Conservation (phyloP, 2,888 invertebrate genomes). For the Drosophila anceps region DNA sequence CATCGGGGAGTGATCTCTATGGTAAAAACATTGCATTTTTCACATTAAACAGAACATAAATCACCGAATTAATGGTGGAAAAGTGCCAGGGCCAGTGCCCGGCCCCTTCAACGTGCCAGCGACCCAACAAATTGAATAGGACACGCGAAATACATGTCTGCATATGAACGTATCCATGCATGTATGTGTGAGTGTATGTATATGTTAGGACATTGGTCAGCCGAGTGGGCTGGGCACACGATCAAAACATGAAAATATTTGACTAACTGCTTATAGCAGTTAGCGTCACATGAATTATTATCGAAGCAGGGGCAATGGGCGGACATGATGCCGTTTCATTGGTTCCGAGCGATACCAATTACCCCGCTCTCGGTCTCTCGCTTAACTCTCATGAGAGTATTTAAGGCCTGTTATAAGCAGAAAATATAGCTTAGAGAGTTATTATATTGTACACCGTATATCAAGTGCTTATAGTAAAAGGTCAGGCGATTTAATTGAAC, state of each 20-base stretch:
- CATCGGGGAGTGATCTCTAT: conserved; percentile 82
- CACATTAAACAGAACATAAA: conserved; percentile 84
- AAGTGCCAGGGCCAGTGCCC: conserved; percentile 30
- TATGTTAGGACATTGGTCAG: conserved; percentile 43
- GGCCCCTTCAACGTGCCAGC: conserved; percentile 37
- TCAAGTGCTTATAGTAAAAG: neutral
- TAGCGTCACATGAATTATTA: conserved; percentile 71
- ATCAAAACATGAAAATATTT: conserved; percentile 84
- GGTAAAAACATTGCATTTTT: conserved; percentile 83
- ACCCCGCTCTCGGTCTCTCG: neutral
- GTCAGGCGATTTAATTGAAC: neutral
- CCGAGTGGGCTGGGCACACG: conserved; percentile 77
- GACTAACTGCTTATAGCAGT: conserved; percentile 72
- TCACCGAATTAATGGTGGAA: conserved; percentile 79
- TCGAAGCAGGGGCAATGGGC: conserved; percentile 21
- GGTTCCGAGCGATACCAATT: conserved; percentile 38
- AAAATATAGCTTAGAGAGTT: conserved; percentile 44
- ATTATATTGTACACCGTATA: neutral
- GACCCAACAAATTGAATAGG: conserved; percentile 66
- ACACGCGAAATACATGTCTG: conserved; percentile 22
- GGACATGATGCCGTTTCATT: conserved; percentile 31
- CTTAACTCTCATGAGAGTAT: conserved; percentile 32
- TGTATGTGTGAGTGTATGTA: neutral
- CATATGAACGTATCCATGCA: neutral
- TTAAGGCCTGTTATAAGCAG: conserved; percentile 34